phyloP scores from a whole-genome alignment of 2,113 vertebrate genomes.

The Rostratula benghalensis region DNA sequence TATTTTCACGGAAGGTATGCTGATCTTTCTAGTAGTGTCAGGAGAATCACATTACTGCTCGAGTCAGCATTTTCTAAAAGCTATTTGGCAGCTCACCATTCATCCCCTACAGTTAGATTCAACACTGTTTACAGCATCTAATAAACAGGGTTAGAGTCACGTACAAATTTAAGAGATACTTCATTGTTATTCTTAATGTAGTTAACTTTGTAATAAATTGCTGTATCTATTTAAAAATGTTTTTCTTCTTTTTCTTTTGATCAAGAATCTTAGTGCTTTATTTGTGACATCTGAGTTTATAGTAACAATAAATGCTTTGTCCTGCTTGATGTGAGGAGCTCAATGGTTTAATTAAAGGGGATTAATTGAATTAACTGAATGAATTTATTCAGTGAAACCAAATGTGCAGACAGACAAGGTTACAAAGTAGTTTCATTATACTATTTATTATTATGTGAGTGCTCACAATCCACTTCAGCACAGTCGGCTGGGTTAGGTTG shows the following conservation, averaged over 20 bases:
- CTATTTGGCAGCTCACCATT: slow-evolving; percentile 51
- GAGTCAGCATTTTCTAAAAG: slow-evolving; percentile 58
- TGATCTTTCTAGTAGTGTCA: slow-evolving; percentile 67
- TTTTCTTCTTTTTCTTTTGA: background rate
- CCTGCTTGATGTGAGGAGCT: background rate
- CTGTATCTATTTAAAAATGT: background rate
- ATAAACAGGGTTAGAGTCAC: background rate
- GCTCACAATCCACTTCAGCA: background rate
- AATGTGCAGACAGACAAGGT: background rate
- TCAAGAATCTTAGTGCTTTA: background rate
- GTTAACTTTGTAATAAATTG: background rate
- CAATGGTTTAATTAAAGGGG: slow-evolving; percentile 8
- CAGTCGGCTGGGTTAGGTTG: background rate
- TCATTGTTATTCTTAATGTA: background rate
- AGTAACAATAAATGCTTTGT: slow-evolving; percentile 3
- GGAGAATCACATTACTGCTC: slow-evolving; percentile 59
- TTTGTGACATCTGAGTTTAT: background rate
- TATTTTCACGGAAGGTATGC: slow-evolving; percentile 47
- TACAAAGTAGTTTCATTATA: background rate
- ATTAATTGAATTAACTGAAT: slow-evolving; percentile 17
- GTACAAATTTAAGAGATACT: background rate
- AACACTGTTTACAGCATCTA: slow-evolving; percentile 1
- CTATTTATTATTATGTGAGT: background rate
- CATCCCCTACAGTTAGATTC: slow-evolving; percentile 7
- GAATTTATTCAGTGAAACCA: background rate